These are phyloP conservation scores for Cylindroiulus punctatus DNA, from an alignment of 2,888 invertebrate genomes.

Conservation along the genomic window DNA sequence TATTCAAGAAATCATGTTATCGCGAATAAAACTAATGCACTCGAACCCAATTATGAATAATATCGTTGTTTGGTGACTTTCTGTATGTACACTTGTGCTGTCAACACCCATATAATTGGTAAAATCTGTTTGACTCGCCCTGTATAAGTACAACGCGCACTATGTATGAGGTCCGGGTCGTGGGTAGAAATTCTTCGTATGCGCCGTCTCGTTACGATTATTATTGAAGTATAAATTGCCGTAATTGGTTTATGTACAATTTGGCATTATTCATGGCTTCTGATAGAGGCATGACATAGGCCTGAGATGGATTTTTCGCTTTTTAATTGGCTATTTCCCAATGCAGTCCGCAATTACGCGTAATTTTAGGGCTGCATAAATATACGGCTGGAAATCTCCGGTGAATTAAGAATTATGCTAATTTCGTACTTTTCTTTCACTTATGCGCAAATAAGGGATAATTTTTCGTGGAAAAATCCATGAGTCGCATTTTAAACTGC, in stretches of 20 bases:
- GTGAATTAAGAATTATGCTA: conserved; percentile 44
- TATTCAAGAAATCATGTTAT: no score
- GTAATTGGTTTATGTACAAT: conserved; percentile 40
- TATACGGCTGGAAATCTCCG: not conserved
- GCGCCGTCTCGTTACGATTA: conserved; percentile 4
- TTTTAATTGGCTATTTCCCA: conserved; percentile 13
- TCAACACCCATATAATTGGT: no score
- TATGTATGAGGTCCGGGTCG: not conserved
- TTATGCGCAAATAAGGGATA: conserved; percentile 10
- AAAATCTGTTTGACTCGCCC: no score
- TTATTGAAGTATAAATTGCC: conserved; percentile 44
- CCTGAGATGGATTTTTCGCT: not conserved
- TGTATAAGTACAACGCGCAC: no score
- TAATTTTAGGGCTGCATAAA: not conserved
- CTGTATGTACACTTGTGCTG: no score
- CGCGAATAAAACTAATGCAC: no score
- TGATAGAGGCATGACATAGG: not conserved
- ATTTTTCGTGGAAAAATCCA: conserved; percentile 39
- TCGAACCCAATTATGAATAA: no score
- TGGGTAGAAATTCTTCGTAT: not conserved
- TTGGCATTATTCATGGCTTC: conserved; percentile 27
- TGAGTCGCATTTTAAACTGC: not conserved
- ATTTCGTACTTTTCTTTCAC: conserved; percentile 44
- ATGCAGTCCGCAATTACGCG: not conserved
- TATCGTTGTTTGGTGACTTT: no score